Evolutionary conservation across 2,797 vertebrate genomes (phyloP).

Genomic region (Acanthiza pusilla): DNA sequence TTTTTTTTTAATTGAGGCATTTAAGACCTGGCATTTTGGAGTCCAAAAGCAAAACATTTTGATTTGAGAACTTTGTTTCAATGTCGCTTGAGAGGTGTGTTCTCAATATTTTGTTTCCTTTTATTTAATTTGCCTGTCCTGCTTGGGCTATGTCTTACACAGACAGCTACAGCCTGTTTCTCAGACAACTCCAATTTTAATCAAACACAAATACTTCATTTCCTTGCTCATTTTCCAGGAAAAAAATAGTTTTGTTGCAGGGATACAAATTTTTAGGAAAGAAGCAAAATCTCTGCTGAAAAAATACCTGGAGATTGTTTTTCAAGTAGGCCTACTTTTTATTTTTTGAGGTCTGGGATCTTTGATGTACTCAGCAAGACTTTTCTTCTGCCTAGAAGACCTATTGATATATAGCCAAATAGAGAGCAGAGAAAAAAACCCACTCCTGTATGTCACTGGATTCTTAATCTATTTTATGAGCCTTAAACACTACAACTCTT

Average conservation of each 20-base stretch:
- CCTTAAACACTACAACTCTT: conserved; percentile 39
- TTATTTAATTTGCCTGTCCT: not conserved
- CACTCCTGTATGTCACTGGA: not conserved
- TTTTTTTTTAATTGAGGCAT: not conserved
- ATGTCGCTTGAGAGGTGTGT: not conserved
- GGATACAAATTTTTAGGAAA: not conserved
- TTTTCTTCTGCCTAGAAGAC: conserved; percentile 8
- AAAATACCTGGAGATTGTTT: not conserved
- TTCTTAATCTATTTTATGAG: conserved; percentile 53
- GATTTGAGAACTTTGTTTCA: not conserved
- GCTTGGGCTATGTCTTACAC: not conserved
- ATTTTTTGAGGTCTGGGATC: conserved; percentile 1
- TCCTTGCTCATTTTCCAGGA: not conserved
- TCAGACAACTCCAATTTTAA: not conserved
- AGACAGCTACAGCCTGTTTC: not conserved
- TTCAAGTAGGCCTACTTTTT: not conserved
- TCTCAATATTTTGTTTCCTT: rapidly evolving
- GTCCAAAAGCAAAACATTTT: not conserved
- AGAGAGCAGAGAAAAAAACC: not conserved
- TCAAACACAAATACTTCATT: not conserved
- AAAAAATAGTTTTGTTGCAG: not conserved
- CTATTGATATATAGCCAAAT: conserved; percentile 33
- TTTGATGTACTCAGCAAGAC: conserved; percentile 42
- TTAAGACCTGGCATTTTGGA: not conserved
- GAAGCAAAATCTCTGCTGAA: not conserved